These are phyloP conservation scores for Lasioglossum malachurum DNA, from an alignment of 2,888 invertebrate genomes.

Conservation along the genomic window DNA sequence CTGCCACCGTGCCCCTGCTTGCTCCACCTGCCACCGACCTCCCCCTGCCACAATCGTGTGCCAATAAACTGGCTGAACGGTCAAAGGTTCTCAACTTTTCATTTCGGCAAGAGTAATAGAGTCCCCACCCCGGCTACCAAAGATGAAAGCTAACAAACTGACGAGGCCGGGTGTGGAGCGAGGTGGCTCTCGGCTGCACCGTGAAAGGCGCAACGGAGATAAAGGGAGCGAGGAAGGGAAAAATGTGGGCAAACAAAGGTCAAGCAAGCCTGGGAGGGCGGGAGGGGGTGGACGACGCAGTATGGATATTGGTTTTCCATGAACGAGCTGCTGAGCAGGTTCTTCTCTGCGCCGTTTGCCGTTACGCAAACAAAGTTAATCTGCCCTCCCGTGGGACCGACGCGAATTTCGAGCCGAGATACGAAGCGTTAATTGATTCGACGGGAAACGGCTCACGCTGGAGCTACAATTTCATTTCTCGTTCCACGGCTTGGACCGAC, in stretches of 20 bases:
- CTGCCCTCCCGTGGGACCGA: background rate
- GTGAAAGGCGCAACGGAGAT: constrained; percentile 11
- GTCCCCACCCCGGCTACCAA: constrained; percentile 33
- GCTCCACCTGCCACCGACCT: constrained; percentile 20
- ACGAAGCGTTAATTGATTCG: constrained; percentile 12
- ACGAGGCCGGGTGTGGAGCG: background rate
- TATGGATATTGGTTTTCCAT: constrained; percentile 67
- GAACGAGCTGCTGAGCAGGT: constrained; percentile 53
- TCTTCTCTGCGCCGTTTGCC: constrained; percentile 46
- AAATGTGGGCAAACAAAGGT: constrained; percentile 47
- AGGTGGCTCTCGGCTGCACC: background rate
- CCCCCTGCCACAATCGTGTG: constrained; percentile 58
- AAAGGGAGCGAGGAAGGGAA: constrained; percentile 5
- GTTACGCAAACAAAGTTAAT: constrained; percentile 37
- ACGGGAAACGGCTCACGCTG: background rate
- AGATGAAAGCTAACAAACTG: constrained; percentile 29
- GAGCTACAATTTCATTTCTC: background rate
- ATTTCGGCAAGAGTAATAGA: constrained; percentile 64
- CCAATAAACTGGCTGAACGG: constrained; percentile 78
- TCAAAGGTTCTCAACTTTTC: constrained; percentile 77
- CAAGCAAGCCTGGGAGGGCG: constrained; percentile 18
- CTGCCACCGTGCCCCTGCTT: constrained; percentile 33
- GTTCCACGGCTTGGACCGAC: background rate
- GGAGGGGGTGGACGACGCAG: background rate
- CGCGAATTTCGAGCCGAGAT: constrained; percentile 3